Conservation (phyloP, 2,888 invertebrate genomes). For the Ormyrus nitidulus region DNA sequence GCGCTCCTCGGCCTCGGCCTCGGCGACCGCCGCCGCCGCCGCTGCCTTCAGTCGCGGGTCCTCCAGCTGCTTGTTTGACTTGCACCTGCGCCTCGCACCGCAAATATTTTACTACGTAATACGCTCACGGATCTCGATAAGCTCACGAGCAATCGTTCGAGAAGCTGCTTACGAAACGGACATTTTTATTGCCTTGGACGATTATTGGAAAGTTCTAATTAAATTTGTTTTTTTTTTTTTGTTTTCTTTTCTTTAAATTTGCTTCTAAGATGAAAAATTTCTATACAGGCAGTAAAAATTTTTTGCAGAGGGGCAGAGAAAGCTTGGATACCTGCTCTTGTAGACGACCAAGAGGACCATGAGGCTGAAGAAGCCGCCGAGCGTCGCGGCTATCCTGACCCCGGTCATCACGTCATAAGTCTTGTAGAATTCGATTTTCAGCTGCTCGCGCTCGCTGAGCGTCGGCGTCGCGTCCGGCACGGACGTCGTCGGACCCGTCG, state of each 20-base stretch:
- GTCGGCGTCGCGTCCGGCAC: conserved; percentile 73
- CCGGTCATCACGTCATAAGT: conserved; percentile 97
- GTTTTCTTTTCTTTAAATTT: no score
- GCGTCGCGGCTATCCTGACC: conserved; percentile 91
- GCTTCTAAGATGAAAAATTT: no score
- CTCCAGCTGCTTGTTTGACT: conserved; percentile 75
- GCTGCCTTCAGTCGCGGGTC: conserved; percentile 86
- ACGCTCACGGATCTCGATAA: no score
- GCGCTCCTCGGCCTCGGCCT: conserved; percentile 83
- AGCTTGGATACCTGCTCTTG: conserved; percentile 81
- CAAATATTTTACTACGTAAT: no score
- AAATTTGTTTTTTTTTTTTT: no score
- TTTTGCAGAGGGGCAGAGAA: no score
- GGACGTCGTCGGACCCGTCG: conserved; percentile 77
- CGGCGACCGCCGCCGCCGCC: conserved; percentile 84
- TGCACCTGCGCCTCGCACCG: conserved; percentile 70
- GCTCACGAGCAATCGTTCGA: no score
- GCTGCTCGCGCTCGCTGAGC: conserved; percentile 80
- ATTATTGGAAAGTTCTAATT: no score
- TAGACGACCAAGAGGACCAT: conserved; percentile 94
- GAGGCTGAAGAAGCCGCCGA: conserved; percentile 93
- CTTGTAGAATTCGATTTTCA: conserved; percentile 89
- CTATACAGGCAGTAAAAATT: no score
- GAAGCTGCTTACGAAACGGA: no score
- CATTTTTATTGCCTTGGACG: no score